A percentile compares a stretch with the other conserved stretches of the same genome.
These are phyloP conservation scores for Drosophila ercepeae DNA, from an alignment of 1,140 invertebrate genomes.

Conservation along the genomic window DNA sequence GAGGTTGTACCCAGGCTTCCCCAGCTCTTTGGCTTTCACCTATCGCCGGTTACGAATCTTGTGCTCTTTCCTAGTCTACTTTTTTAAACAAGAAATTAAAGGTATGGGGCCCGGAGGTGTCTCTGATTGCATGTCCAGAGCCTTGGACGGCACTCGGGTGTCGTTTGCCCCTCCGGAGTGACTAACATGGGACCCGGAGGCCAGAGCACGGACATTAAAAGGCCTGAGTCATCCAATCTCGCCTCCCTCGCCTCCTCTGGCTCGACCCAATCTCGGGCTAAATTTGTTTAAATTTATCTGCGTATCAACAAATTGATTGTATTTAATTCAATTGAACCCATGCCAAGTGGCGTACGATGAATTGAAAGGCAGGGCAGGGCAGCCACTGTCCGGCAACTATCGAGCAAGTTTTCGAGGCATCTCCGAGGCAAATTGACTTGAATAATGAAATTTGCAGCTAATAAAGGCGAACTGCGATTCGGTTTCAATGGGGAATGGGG, in stretches of 20 bases:
- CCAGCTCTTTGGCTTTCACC: constrained; percentile 13
- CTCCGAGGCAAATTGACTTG: constrained; percentile 67
- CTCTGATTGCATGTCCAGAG: constrained; percentile 47
- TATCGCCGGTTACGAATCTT: constrained; percentile 51
- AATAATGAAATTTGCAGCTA: constrained; percentile 72
- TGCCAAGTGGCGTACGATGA: constrained; percentile 37
- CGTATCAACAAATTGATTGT: constrained; percentile 81
- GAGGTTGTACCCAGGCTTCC: constrained; percentile 54
- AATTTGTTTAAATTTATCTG: constrained; percentile 77
- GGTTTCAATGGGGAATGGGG: constrained; percentile 27
- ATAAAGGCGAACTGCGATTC: constrained; percentile 39
- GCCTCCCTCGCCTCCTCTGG: constrained; percentile 4
- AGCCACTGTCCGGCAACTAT: constrained; percentile 17
- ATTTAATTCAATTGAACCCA: constrained; percentile 77
- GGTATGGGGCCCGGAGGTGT: background rate
- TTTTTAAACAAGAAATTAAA: background rate
- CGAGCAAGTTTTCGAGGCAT: constrained; percentile 41
- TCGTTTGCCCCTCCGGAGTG: constrained; percentile 53
- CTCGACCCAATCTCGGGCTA: constrained; percentile 26
- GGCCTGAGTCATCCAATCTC: constrained; percentile 56
- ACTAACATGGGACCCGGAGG: constrained; percentile 30
- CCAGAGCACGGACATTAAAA: constrained; percentile 7
- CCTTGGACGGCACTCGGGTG: constrained; percentile 39
- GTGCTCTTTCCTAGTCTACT: constrained; percentile 5
- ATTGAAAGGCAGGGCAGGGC: constrained; percentile 2